A percentile compares a stretch with the other conserved stretches of the same genome.
Conservation (phyloP, 30 jellyfish, hydroid and myxozoan species). For the Hydractinia symbiolongicarpus region DNA sequence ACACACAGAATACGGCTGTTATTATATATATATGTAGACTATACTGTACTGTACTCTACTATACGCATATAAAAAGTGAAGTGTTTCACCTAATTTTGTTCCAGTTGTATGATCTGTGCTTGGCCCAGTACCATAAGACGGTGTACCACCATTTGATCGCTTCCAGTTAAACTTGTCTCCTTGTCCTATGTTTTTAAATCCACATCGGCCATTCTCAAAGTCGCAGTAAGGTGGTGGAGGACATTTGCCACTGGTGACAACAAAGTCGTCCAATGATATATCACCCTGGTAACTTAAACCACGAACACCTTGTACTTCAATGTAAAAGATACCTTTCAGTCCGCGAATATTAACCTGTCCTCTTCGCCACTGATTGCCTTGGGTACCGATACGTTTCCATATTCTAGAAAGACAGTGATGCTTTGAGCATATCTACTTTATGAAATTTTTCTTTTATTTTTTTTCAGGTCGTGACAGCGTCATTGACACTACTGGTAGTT, state of each 20-base stretch:
- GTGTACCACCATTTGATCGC: constrained; percentile 88
- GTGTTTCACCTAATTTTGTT: constrained; percentile 59
- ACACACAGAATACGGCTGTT: too few relatives aligned
- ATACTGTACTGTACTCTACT: too few relatives aligned
- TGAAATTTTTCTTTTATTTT: background rate
- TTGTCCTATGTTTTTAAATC: constrained; percentile 53
- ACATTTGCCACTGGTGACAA: constrained; percentile 59
- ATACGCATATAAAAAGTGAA: too few relatives aligned
- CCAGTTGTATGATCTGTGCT: constrained; percentile 94
- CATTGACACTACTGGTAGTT: too few relatives aligned
- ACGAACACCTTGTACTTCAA: constrained; percentile 84
- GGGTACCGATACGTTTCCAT: constrained; percentile 93
- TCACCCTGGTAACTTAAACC: constrained; percentile 84
- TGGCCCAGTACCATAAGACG: constrained; percentile 99
- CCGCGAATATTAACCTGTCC: constrained; percentile 84
- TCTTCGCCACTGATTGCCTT: constrained; percentile 84
- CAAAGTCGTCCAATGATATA: constrained; percentile 81
- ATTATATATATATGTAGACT: too few relatives aligned
- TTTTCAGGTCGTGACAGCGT: too few relatives aligned
- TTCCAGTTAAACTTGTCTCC: constrained; percentile 94
- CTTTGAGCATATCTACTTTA: background rate
- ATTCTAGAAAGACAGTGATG: constrained; percentile 31
- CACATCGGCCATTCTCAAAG: constrained; percentile 72
- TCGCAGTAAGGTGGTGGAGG: constrained; percentile 77
- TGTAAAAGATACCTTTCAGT: constrained; percentile 26